Percentiles rank a stretch among this genome's conserved stretches.
These are phyloP conservation scores for Campylomormyrus tamandua DNA, from an alignment of 2,113 vertebrate genomes.

Conservation along the genomic window DNA sequence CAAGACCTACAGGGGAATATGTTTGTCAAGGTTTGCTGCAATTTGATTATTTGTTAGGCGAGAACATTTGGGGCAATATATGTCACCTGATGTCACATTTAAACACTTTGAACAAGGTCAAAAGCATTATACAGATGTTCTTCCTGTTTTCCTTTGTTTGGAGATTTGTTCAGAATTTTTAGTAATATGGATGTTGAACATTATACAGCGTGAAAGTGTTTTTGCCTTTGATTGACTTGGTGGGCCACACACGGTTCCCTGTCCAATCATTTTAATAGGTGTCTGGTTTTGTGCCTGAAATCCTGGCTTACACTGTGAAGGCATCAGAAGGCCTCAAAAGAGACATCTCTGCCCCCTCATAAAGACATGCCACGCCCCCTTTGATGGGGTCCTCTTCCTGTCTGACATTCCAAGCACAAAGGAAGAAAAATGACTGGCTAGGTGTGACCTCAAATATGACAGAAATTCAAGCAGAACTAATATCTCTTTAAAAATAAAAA, in stretches of 20 bases:
- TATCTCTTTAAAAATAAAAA: neutral
- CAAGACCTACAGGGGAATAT: neutral
- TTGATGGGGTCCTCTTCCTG: neutral
- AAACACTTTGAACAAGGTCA: neutral
- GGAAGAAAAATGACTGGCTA: neutral
- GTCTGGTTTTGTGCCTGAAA: neutral
- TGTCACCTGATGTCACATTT: neutral
- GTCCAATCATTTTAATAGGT: neutral
- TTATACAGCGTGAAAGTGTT: neutral
- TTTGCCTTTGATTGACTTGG: neutral
- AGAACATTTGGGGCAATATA: neutral
- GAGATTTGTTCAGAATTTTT: neutral
- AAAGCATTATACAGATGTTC: neutral
- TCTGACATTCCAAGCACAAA: neutral
- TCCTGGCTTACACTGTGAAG: neutral
- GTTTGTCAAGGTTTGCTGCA: neutral
- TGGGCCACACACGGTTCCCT: neutral
- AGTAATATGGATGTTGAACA: neutral
- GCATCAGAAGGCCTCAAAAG: neutral
- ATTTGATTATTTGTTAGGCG: neutral
- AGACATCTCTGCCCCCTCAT: neutral
- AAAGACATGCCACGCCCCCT: neutral
- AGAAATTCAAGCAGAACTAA: neutral
- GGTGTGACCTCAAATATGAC: neutral
- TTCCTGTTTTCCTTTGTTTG: neutral